Evolutionary conservation across 2,797 vertebrate genomes (phyloP), one percentile per base, ranked within the genome.

Genomic region (Todus mexicanus): DNA sequence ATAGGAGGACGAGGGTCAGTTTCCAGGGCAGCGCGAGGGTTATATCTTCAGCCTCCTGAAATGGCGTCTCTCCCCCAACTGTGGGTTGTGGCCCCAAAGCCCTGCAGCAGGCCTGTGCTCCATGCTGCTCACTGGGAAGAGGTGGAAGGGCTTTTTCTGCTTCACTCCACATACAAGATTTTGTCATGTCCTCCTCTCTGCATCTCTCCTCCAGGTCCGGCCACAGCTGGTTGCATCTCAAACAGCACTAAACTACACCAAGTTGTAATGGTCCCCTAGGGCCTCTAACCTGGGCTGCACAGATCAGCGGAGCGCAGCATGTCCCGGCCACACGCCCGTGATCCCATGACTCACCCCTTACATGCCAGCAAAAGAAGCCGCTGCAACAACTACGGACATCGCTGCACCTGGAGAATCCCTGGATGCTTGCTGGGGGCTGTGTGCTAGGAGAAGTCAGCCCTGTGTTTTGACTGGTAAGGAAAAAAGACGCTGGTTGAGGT

Each of bases 221-320:
- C 82, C 66, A 40, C 69, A 95, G 79, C 93, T 89, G 69, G 76
- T 25, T 93, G 35, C 69, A 35, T 43, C 82, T 92, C 82, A 75
- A 87, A 35, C 42, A 77, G 54, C 84, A 42, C 35, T 83, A 33
- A 91, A 72, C 50, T 57, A 61, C 84, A 48, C 18, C 14, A 31
- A 75, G 65, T 6, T 8, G 18, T 56, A 72, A 90, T 78, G 79
- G 54, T 89, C 35, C 70, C 92, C 59, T 20, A n/a, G 56, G 82
- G 85, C 66, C 75, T 54, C 70, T 8, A 68, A 33, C 65, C 91
- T 83, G 61, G 61, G 57, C 84, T 80, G 78, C 76, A 63, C 54
- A 29, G 92, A 56, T 73, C 89, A 93, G 84, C 2, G 73, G 77
- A 96, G 84, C 86, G 9, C 65, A 80, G 84, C 76, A 6, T 12